Base-by-base conservation (phyloP, 2,888 invertebrate genomes). In the Dexiosoma caninum region DNA sequence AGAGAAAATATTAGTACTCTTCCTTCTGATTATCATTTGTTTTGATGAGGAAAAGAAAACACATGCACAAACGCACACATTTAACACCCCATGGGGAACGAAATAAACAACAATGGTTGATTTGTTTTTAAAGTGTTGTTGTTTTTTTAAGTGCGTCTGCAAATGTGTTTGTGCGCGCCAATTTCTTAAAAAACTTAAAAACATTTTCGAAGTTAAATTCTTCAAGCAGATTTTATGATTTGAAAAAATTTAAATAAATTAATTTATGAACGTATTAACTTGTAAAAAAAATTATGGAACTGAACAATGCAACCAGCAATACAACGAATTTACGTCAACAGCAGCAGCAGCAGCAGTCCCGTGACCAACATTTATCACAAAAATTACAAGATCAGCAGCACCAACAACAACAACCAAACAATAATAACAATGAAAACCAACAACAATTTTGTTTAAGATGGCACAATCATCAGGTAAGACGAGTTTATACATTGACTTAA, bases 361-460 rank as follows among this genome's bases (percentile, higher is more conserved):
- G 62, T 60, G 70, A 85, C 49, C 86, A 86, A 71, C 85, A 84
- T 44, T 83, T 84, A 75, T 94, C 94, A 91, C 84, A 85, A 57
- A 83, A 85, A 55, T 84, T 85, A 19, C 85, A 85, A 49, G 86
- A 86, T 69, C 83, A 84, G 51, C 84, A 85, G 16, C 83, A 85
- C 55, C 94, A 94, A 90, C 95, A 95, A 19, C 85, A 79, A 30
- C 82, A 84, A 40, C 51, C 78, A 72, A 42, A 35, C 40, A 55
- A 72, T 82, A 86, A 59, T 83, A 85, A 86, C 69, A 87, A 86
- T 83, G 89, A 88, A 53, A 87, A 88, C 79, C 89, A 89, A 78
- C 94, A 95, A 90, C 95, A 95, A 90, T 95, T 95, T 91, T 95
- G 95, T 90, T 92, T 96, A 87, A 93, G 95, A 90, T 96, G 95